A percentile compares a stretch with the other conserved stretches of the same genome.
phyloP scores from a whole-genome alignment of 2,113 vertebrate genomes.

The Cinclus cinclus region DNA sequence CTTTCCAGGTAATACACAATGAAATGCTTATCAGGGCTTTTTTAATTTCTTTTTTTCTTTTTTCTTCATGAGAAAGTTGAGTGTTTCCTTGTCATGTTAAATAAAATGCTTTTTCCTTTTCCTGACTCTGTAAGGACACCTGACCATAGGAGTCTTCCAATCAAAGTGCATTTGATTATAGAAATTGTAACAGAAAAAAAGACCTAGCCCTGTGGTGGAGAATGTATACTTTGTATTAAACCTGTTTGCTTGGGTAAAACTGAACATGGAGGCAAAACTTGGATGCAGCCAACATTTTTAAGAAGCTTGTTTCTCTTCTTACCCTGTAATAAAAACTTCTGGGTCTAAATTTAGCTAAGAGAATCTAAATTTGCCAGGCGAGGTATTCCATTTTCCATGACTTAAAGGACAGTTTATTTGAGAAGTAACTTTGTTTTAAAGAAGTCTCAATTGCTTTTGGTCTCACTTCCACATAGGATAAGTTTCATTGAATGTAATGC shows the following conservation, averaged over 20 bases:
- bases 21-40: neutral
- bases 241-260: neutral
- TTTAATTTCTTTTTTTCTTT: neutral
- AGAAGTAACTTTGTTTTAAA: neutral
- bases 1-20: neutral
- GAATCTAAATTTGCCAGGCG: neutral
- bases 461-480: neutral
- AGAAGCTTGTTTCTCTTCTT: neutral
- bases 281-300: neutral
- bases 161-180: neutral
- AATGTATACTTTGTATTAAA: neutral
- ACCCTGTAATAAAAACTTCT: neutral
- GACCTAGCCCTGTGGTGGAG: neutral
- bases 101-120: neutral
- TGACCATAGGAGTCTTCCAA: neutral
- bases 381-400: neutral
- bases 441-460: neutral
- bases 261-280: neutral
- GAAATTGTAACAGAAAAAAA: neutral
- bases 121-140: neutral
- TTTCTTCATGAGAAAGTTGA: neutral
- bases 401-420: neutral
- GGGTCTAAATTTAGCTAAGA: neutral
- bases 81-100: neutral
- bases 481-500: neutral